Evolutionary conservation across 2,113 vertebrate genomes (phyloP), one percentile per base, ranked within the genome.

Genomic region (Dunckerocampus dactyliophorus): DNA sequence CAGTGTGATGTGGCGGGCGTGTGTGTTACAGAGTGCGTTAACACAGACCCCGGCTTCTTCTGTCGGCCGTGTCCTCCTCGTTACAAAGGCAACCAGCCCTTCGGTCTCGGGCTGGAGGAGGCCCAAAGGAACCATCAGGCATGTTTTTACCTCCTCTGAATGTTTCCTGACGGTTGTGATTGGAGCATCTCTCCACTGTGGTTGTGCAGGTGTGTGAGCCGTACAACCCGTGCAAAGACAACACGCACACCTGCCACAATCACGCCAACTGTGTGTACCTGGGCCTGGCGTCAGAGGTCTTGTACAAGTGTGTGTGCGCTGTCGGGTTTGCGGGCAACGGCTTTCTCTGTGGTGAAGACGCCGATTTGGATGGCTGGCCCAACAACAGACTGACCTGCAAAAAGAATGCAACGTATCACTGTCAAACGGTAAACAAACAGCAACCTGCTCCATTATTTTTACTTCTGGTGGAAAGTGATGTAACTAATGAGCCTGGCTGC

Each of bases 351-450:
- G 94, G 93, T 0, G 95, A 98, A 65, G 97, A 99, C 87, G 94
- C 93, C 0, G 97, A 99, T 85, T 89, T 99, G 88, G 97, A 99
- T 10, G 95, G 97, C 34, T 99, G 97, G 97, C 97, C 97, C 71
- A 97, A 98, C 76, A 83, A 89, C 59, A 90, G 86, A 73, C 82
- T 99, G 71, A 74, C 91, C 66, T 99, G 97, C 71, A 92, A 92
- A 73, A 88, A 91, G 77, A 98, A 97, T 31, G 92, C 95, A 59
- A 95, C 93, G 0, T 95, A 95, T 72, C 95, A 98, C 71, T 99
- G 97, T 55, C 75, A 90, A 62, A 92, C 92, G 93, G 97, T 98
- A 85, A 31, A 21, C 16, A 0, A 17, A 42, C 34, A 9, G 11
- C 37, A 43, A 43, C 39, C 13, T 4, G 39, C 13, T 43, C 14